phyloP scores from a whole-genome alignment of 2,888 invertebrate genomes.

The Eristalis tenax region DNA sequence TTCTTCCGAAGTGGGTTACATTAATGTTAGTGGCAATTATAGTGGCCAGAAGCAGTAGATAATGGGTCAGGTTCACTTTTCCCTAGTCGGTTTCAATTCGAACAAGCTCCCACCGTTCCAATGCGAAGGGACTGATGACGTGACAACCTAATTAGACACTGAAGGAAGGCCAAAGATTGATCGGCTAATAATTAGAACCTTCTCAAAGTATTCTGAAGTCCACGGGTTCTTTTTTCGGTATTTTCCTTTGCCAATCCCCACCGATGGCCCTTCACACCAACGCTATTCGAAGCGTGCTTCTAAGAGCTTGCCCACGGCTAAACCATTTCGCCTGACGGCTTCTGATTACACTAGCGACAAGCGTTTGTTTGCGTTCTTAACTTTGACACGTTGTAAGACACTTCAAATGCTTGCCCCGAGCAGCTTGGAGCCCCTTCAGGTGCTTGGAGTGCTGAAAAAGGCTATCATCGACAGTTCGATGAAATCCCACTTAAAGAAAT shows the following conservation, averaged over 20 bases:
- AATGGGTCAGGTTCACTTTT: neutral
- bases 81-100: neutral
- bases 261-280: neutral
- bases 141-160: neutral
- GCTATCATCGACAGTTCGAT: neutral
- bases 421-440: neutral
- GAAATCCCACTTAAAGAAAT: neutral
- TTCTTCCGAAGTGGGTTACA: neutral
- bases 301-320: neutral
- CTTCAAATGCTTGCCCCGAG: neutral
- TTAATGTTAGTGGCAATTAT: neutral
- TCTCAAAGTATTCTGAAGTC: neutral
- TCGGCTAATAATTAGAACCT: neutral
- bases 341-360: neutral
- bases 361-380: neutral
- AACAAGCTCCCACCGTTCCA: neutral
- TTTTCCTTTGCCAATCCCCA: no score
- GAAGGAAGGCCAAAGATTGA: neutral
- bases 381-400: neutral
- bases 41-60: neutral
- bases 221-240: no score
- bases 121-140: neutral
- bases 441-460: neutral
- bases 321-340: neutral
- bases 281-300: neutral